Conservation (phyloP, 2,113 vertebrate genomes). For the Glareola pratincola region DNA sequence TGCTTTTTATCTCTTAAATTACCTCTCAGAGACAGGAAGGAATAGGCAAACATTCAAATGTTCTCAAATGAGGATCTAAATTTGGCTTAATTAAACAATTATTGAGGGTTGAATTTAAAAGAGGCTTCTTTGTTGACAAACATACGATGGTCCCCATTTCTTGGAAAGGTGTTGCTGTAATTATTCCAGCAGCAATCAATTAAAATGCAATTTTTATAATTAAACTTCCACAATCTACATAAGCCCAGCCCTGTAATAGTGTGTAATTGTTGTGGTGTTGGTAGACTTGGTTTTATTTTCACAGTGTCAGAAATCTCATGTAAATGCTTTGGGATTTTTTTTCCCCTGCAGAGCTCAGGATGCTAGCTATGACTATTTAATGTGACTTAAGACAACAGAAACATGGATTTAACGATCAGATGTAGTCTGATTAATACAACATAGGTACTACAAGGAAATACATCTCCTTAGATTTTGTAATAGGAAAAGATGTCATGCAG, state of each 20-base stretch:
- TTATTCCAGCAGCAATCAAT: conserved; percentile 62
- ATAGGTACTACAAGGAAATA: not conserved
- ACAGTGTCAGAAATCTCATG: not conserved
- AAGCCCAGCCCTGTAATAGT: not conserved
- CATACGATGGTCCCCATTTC: conserved; percentile 27
- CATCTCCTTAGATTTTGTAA: conserved; percentile 28
- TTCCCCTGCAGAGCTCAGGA: not conserved
- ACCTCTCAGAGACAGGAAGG: conserved; percentile 24
- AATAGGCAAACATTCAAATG: conserved; percentile 22
- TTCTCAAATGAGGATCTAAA: conserved; percentile 33
- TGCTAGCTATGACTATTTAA: not conserved
- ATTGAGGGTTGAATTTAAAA: conserved; percentile 9
- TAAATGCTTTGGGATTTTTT: not conserved
- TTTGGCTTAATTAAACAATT: conserved; percentile 60
- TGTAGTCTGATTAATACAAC: not conserved
- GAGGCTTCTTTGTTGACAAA: conserved; percentile 57
- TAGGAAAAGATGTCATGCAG: not conserved
- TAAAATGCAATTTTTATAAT: conserved; percentile 66
- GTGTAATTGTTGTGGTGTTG: not conserved
- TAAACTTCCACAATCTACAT: conserved; percentile 38
- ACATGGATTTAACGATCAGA: not conserved
- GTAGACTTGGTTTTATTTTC: conserved; percentile 17
- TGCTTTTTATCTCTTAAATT: conserved; percentile 53
- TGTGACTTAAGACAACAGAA: not conserved
- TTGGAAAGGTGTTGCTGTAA: conserved; percentile 47